Conservation (phyloP, 2,797 vertebrate species). For the Gila robusta region DNA sequence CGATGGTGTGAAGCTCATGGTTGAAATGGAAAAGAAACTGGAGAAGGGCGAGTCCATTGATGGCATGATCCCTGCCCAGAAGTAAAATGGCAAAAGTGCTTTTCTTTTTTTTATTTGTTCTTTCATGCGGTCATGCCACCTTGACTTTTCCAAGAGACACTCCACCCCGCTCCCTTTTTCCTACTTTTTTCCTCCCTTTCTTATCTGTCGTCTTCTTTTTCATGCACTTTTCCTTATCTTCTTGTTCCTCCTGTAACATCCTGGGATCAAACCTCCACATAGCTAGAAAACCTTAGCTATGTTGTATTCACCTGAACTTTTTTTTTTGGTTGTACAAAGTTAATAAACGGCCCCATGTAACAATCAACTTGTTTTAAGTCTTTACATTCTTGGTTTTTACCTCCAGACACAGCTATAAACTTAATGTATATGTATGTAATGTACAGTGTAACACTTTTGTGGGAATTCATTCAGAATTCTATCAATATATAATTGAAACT, state of each 20-base stretch:
- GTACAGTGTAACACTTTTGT: no score
- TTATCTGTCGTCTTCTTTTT: slow-evolving; percentile 51
- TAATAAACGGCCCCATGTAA: slow-evolving; percentile 81
- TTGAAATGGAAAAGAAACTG: slow-evolving; percentile 98
- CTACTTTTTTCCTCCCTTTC: slow-evolving; percentile 47
- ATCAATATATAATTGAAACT: not conserved
- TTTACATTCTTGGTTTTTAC: slow-evolving; percentile 30
- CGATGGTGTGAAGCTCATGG: slow-evolving; percentile 95
- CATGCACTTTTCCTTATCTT: slow-evolving; percentile 48
- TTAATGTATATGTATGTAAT: not conserved
- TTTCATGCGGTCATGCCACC: slow-evolving; percentile 57
- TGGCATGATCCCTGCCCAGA: slow-evolving; percentile 95
- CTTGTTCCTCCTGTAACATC: slow-evolving; percentile 78
- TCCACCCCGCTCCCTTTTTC: slow-evolving; percentile 63
- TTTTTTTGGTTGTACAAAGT: slow-evolving; percentile 79
- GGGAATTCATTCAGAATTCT: not conserved
- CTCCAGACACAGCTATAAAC: not conserved
- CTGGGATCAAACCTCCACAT: slow-evolving; percentile 82
- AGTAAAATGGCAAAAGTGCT: slow-evolving; percentile 75
- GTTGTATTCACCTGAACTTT: slow-evolving; percentile 65
- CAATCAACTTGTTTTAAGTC: slow-evolving; percentile 65
- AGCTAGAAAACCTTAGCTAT: slow-evolving; percentile 71
- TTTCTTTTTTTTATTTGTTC: slow-evolving; percentile 70
- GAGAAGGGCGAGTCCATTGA: slow-evolving; percentile 94
- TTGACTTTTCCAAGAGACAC: slow-evolving; percentile 67